These are phyloP conservation scores for Leptinotarsa texana DNA, from an alignment of 1,140 invertebrate genomes.

Conservation along the genomic window DNA sequence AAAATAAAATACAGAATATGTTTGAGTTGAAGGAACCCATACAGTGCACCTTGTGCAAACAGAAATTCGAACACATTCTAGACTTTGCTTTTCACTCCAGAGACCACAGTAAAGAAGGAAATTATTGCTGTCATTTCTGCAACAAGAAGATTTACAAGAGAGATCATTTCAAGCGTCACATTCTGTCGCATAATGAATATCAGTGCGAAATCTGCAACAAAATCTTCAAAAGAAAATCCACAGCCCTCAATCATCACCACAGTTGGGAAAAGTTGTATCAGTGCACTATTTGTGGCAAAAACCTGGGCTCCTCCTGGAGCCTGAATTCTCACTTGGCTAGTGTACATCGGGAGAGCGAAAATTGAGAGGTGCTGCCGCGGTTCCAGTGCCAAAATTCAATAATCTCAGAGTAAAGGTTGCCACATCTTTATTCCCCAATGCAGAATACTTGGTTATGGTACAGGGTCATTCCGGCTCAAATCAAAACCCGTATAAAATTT, in stretches of 20 bases:
- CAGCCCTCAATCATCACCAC: conserved; percentile 59
- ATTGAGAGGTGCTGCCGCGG: conserved; percentile 47
- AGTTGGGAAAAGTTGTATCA: conserved; percentile 74
- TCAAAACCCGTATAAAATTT: too few species aligned
- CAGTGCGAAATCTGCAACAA: conserved; percentile 34
- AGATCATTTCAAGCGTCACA: conserved; percentile 28
- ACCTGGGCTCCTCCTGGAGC: conserved; percentile 42
- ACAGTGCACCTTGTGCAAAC: conserved; percentile 33
- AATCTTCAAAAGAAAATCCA: conserved; percentile 23
- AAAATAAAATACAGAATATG: conserved; percentile 25
- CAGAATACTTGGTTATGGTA: too few species aligned
- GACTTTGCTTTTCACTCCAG: conserved; percentile 35
- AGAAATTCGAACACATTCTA: conserved; percentile 33
- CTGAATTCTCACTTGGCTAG: conserved; percentile 49
- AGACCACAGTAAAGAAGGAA: conserved; percentile 41
- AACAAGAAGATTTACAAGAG: conserved; percentile 15
- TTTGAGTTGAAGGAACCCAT: conserved; percentile 17
- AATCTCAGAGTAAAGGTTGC: too few species aligned
- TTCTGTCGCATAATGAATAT: conserved; percentile 22
- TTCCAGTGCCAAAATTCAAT: conserved; percentile 43
- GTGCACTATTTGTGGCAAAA: conserved; percentile 68
- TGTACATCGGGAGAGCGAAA: conserved; percentile 52
- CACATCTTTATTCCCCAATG: too few species aligned
- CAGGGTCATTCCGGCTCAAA: too few species aligned
- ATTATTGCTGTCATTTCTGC: conserved; percentile 51